Percentiles rank a stretch among this genome's conserved stretches.
Conservation (phyloP, 2,797 vertebrate genomes). For the Phoxinus dragarum region DNA sequence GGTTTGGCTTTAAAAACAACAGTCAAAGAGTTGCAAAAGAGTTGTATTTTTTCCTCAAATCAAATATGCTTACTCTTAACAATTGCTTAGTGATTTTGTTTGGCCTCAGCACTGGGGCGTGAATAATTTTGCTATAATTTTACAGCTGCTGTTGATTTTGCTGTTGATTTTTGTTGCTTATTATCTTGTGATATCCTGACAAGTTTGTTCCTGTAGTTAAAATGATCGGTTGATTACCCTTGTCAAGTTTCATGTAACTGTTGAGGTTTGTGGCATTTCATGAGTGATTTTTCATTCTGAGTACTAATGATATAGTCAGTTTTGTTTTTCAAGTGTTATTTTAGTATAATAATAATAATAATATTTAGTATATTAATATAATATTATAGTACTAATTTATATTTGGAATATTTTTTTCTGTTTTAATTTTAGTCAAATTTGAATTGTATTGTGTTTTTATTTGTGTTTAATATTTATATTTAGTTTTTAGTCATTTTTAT, state of each 20-base stretch:
- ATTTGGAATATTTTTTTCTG: background rate
- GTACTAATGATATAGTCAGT: background rate
- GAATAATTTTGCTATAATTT: background rate
- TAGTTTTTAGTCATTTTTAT: background rate
- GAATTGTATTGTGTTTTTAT: background rate
- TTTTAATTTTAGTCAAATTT: background rate
- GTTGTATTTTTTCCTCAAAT: no score
- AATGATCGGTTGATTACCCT: background rate
- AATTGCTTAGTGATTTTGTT: background rate
- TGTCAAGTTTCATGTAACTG: background rate
- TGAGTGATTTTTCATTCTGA: background rate
- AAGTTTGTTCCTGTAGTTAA: background rate
- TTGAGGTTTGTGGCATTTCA: background rate
- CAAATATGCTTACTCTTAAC: background rate
- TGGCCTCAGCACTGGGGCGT: background rate
- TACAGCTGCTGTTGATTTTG: conserved; percentile 13
- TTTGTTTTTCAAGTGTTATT: background rate
- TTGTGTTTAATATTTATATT: background rate
- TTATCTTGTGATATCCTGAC: background rate
- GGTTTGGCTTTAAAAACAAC: background rate
- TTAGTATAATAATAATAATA: no score
- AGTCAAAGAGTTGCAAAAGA: background rate
- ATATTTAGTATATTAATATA: no score
- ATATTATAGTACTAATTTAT: background rate
- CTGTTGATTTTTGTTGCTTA: background rate